Evolutionary conservation across 1,140 invertebrate species (phyloP).

Genomic region (Leptinotarsa lineolata): DNA sequence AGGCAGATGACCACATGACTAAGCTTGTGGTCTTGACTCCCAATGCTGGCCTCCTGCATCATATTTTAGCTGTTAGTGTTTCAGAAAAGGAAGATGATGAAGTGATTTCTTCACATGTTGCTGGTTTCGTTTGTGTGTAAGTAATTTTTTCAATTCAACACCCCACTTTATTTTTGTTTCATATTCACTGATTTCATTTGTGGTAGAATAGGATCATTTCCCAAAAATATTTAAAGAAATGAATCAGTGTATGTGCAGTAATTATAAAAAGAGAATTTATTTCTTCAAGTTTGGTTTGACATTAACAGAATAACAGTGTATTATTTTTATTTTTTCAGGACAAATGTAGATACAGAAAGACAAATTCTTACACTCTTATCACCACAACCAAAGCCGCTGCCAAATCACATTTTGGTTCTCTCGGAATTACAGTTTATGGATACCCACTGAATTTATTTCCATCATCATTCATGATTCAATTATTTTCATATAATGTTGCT

Average conservation of each 20-base stretch:
- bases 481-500: no score
- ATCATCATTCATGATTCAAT: no score
- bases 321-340: constrained; percentile 64
- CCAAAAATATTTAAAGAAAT: no score
- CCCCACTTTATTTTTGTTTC: not conserved
- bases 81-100: constrained; percentile 77
- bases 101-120: constrained; percentile 85
- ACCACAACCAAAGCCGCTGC: constrained; percentile 86
- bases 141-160: constrained; percentile 55
- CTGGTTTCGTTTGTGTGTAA: constrained; percentile 94
- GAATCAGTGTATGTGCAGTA: no score
- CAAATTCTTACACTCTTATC: constrained; percentile 87
- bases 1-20: constrained; percentile 87
- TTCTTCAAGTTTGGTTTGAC: no score
- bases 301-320: no score
- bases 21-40: constrained; percentile 85
- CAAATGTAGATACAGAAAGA: constrained; percentile 85
- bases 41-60: constrained; percentile 78
- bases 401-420: constrained; percentile 77
- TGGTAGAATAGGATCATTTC: not conserved
- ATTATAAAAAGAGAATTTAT: no score
- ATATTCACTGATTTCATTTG: constrained; percentile 25
- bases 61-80: constrained; percentile 86
- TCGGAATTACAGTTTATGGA: constrained; percentile 91
- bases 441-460: constrained; percentile 70